These are phyloP conservation scores for Plebejus argus DNA, from an alignment of 2,888 invertebrate genomes.

Conservation along the genomic window DNA sequence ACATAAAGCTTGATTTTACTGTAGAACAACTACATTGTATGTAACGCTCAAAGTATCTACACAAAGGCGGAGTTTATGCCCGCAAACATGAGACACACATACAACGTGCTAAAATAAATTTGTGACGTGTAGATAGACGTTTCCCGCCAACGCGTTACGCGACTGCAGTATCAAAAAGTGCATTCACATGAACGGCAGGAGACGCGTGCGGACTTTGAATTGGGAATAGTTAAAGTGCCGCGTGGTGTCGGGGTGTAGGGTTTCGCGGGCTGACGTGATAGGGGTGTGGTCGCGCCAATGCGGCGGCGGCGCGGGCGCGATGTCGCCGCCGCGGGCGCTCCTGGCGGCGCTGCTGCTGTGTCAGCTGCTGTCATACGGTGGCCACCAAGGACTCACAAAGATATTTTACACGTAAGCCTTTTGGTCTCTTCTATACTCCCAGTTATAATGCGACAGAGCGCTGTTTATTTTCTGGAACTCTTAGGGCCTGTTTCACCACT, in stretches of 20 bases:
- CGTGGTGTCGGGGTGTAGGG: constrained; percentile 36
- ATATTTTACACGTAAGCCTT: constrained; percentile 75
- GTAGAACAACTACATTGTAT: neutral
- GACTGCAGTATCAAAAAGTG: constrained; percentile 23
- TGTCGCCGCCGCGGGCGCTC: constrained; percentile 79
- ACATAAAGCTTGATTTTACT: neutral
- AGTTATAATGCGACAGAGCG: neutral
- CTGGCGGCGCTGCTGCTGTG: constrained; percentile 73
- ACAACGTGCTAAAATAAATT: constrained; percentile 25
- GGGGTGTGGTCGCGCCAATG: constrained; percentile 70
- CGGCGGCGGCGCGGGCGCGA: constrained; percentile 71
- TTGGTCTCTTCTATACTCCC: neutral
- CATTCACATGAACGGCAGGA: constrained; percentile 28
- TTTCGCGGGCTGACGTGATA: constrained; percentile 58
- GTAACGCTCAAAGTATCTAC: constrained; percentile 6
- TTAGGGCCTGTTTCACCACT: neutral
- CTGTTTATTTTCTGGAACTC: neutral
- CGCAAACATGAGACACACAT: constrained; percentile 24
- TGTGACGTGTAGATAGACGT: constrained; percentile 32
- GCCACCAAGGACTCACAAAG: constrained; percentile 79
- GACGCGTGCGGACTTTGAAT: constrained; percentile 30
- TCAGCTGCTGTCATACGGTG: constrained; percentile 76
- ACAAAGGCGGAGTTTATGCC: constrained; percentile 29
- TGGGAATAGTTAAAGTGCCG: constrained; percentile 34
- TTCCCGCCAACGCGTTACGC: constrained; percentile 39